Percentiles rank a stretch among this genome's conserved stretches.
These are phyloP conservation scores for Mesembrinibis cayennensis DNA, from an alignment of 2,113 vertebrate genomes.

Conservation along the genomic window DNA sequence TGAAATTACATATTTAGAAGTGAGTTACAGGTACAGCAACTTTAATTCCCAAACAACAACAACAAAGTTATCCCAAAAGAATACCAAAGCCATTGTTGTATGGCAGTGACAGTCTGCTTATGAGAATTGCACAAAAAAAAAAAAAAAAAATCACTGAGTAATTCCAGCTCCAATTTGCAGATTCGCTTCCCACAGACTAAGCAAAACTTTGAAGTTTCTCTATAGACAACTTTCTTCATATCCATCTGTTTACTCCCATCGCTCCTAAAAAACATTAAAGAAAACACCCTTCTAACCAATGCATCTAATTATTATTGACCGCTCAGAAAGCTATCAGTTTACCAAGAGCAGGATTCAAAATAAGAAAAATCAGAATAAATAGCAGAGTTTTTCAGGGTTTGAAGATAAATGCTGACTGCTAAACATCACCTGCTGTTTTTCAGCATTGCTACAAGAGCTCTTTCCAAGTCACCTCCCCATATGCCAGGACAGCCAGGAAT, in stretches of 20 bases:
- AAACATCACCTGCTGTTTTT: neutral
- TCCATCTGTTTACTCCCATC: neutral
- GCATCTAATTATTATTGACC: neutral
- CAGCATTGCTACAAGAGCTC: neutral
- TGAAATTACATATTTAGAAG: slow-evolving; percentile 62
- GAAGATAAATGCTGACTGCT: neutral
- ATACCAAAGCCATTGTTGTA: neutral
- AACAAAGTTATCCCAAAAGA: neutral
- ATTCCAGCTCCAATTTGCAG: neutral
- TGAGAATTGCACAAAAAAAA: neutral
- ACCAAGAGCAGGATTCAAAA: neutral
- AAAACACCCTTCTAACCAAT: neutral
- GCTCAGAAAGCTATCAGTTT: neutral
- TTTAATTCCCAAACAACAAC: neutral
- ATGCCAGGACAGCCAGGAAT: neutral
- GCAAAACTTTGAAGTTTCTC: neutral
- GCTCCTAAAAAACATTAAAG: neutral
- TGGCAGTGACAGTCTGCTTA: neutral
- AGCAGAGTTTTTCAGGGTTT: neutral
- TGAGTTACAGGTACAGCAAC: neutral
- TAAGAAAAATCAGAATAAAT: neutral
- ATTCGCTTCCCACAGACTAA: neutral
- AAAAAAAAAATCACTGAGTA: neutral
- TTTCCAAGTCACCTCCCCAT: neutral
- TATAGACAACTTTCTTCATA: neutral